phyloP scores from a whole-genome alignment of 2,113 vertebrate genomes.

The Dasypus novemcinctus region DNA sequence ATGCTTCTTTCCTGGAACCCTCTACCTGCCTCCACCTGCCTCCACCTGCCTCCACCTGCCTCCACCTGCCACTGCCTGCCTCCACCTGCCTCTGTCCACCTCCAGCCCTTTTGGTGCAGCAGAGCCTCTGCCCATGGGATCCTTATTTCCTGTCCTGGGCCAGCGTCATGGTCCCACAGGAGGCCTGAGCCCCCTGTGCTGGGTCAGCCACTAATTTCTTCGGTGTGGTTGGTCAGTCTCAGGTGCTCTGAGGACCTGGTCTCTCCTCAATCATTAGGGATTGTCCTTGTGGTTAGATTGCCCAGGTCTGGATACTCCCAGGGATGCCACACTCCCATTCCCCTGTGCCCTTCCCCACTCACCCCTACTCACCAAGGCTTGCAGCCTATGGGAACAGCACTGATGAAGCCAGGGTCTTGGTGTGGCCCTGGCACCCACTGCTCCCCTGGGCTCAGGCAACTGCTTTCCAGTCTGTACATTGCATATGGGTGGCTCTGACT shows the following conservation, averaged over 20 bases:
- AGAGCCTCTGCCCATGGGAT: fast-evolving
- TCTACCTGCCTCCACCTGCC: too few species aligned
- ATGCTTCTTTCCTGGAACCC: too few species aligned
- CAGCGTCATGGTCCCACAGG: fast-evolving
- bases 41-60: too few species aligned
- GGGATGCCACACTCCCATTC: fast-evolving
- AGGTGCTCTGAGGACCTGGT: too few species aligned
- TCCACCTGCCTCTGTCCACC: too few species aligned
- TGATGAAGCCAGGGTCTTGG: fast-evolving
- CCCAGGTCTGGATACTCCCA: too few species aligned
- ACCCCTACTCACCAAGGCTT: neutral
- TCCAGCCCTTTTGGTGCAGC: fast-evolving
- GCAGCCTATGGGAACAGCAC: neutral
- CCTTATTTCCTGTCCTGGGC: too few species aligned
- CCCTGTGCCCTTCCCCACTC: too few species aligned
- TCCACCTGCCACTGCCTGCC: too few species aligned
- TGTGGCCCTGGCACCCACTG: neutral
- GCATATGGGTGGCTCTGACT: too few species aligned
- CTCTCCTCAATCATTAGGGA: neutral
- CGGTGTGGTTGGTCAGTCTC: fast-evolving
- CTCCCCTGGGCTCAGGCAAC: too few species aligned
- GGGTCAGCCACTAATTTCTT: fast-evolving
- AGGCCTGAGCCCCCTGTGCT: fast-evolving
- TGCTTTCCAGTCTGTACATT: too few species aligned
- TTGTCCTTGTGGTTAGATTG: fast-evolving